Percentiles rank a stretch among this genome's conserved stretches.
phyloP scores from a whole-genome alignment of 2,113 vertebrate genomes.

The Pollachius pollachius region DNA sequence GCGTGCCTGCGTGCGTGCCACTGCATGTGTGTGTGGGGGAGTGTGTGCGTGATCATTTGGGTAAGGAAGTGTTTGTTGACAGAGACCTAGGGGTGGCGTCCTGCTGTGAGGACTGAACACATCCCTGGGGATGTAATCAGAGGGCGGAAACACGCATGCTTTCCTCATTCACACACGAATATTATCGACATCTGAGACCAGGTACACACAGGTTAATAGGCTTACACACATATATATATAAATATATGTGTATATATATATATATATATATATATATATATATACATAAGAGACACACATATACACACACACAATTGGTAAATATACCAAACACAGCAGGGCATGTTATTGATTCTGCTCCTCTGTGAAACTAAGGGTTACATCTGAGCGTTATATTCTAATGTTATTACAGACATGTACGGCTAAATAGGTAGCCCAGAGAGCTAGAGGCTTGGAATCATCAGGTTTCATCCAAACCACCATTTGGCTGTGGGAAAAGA shows the following conservation, averaged over 20 bases:
- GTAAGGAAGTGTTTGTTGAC: slow-evolving; percentile 67
- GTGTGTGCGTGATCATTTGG: slow-evolving; percentile 40
- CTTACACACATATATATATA: background rate
- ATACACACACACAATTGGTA: slow-evolving; percentile 11
- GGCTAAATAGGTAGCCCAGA: background rate
- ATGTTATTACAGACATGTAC: background rate
- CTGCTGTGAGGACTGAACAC: slow-evolving; percentile 61
- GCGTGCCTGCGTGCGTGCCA: slow-evolving; percentile 15
- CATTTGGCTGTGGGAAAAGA: slow-evolving; percentile 12
- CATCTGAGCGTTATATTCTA: background rate
- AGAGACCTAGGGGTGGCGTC: slow-evolving; percentile 67
- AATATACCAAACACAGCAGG: slow-evolving; percentile 11
- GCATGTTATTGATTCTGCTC: background rate
- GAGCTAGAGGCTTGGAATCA: background rate
- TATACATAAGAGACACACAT: background rate
- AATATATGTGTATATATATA: slow-evolving; percentile 3
- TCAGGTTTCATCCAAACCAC: background rate
- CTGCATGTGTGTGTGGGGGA: slow-evolving; percentile 6
- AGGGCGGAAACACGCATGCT: slow-evolving; percentile 59
- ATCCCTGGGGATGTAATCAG: slow-evolving; percentile 69
- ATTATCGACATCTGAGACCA: background rate
- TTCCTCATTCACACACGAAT: slow-evolving; percentile 3
- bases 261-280: slow-evolving; percentile 1
- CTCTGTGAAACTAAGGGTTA: background rate
- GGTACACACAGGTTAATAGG: background rate